Percentiles rank a stretch among this genome's conserved stretches.
Evolutionary conservation across 1,140 invertebrate species (phyloP).

Genomic region (Dendroctonus ponderosae): DNA sequence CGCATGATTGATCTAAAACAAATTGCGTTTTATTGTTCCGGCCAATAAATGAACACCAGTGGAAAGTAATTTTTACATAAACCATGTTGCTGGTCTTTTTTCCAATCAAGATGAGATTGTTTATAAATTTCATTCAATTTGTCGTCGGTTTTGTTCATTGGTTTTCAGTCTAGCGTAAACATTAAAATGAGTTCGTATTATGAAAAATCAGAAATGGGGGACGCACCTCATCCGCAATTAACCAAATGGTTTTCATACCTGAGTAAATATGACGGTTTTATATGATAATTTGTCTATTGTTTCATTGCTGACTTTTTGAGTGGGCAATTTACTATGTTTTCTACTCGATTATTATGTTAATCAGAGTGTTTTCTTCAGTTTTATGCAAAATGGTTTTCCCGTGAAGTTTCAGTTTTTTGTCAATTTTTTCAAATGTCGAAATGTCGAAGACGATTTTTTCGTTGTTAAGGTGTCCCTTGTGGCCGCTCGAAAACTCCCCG

Average conservation of each 20-base stretch:
- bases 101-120: not conserved
- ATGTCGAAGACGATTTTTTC: not conserved
- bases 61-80: not conserved
- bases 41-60: not conserved
- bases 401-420: too few species aligned
- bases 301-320: conserved; percentile 12
- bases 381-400: not conserved
- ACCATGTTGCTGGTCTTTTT: conserved; percentile 3
- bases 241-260: conserved; percentile 26
- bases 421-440: too few species aligned
- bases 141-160: too few species aligned
- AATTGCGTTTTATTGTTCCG: not conserved
- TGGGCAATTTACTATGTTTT: too few species aligned
- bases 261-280: conserved; percentile 22
- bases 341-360: too few species aligned
- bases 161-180: not conserved
- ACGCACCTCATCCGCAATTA: conserved; percentile 28
- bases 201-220: conserved; percentile 19
- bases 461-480: not conserved
- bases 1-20: conserved; percentile 6
- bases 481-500: conserved; percentile 10
- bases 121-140: not conserved
- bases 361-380: too few species aligned
- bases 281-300: conserved; percentile 26
- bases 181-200: conserved; percentile 6